phyloP scores from a whole-genome alignment of 2,113 vertebrate species.

The Penelope pileata region DNA sequence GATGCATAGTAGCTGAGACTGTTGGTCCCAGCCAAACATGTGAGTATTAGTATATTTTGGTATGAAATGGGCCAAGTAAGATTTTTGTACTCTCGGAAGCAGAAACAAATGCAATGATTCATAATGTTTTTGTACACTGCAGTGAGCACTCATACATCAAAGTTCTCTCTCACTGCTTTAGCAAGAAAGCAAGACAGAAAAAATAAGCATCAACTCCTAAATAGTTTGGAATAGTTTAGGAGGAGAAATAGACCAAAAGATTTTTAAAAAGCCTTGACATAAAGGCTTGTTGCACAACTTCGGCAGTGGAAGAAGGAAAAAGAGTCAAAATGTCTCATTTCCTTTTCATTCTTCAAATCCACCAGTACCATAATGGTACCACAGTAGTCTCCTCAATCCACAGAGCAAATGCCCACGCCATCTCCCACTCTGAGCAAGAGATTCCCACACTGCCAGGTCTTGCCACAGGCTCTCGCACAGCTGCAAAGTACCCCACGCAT shows the following conservation, averaged over 20 bases:
- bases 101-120: slow-evolving; percentile 11
- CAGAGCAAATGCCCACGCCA: not conserved
- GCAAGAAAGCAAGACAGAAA: not conserved
- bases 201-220: not conserved
- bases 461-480: not conserved
- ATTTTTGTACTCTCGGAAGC: not conserved
- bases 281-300: not conserved
- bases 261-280: not conserved
- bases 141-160: not conserved
- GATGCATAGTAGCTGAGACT: not conserved
- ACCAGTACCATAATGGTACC: not conserved
- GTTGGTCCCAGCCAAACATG: not conserved
- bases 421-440: not conserved
- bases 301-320: fast-evolving
- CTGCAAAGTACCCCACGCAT: not conserved
- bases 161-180: not conserved
- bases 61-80: not conserved
- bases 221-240: not conserved
- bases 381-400: not conserved
- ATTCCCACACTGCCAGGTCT: not conserved
- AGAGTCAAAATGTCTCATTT: fast-evolving
- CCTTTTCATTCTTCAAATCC: not conserved
- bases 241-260: not conserved
- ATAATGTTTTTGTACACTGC: not conserved
- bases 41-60: not conserved